Evolutionary conservation across 2,888 invertebrate species (phyloP), one percentile per base, ranked within the genome.

Genomic region (Panzeria rudis): DNA sequence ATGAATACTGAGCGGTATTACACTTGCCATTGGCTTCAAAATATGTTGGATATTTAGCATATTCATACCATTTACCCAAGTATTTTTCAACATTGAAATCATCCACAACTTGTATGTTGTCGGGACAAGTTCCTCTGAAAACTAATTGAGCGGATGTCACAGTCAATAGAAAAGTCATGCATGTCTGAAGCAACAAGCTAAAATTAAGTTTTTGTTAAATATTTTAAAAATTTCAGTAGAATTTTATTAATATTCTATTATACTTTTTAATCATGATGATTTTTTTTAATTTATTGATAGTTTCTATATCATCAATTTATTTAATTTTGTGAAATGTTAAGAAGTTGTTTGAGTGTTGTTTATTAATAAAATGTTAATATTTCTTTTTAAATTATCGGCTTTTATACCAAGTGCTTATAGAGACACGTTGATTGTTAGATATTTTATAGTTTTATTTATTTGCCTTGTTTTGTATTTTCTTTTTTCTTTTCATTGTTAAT

Each of bases 21-120:
- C 96, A 96, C 89, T 94, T 95, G 15, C 95, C 95, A 7, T 94
- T 95, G 17, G 95, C 91, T 90, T 96, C 94, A 90, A 95, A 95
- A 47, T 95, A 88, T 11, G 95, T 94, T 89, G 96, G 95, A 90
- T 96, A 96, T 88, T 95, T 94, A 89, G 95, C 95, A 15, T 94
- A 94, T 91, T 96, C 96, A 89, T 95, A 96, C 96, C 96, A 96
- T 89, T 94, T 94, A 41, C 96, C 96, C 87, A 95, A 88, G 89
- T 95, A 95, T 95, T 78, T 66, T 5, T 66, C 50, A 23, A 86
- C 76, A 77, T 66, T 23, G 59, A 87, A 87, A 59, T 84, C 44
- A 0, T 69, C 35, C 5, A 84, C 59, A 2, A 86, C 85, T n/a
- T 76, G 11, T n/a, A 87, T 44, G 62, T 78, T 54, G 5, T 66